These are phyloP conservation scores for Halocynthia aurantium DNA, from an alignment of 23 tunicate species.

Conservation along the genomic window DNA sequence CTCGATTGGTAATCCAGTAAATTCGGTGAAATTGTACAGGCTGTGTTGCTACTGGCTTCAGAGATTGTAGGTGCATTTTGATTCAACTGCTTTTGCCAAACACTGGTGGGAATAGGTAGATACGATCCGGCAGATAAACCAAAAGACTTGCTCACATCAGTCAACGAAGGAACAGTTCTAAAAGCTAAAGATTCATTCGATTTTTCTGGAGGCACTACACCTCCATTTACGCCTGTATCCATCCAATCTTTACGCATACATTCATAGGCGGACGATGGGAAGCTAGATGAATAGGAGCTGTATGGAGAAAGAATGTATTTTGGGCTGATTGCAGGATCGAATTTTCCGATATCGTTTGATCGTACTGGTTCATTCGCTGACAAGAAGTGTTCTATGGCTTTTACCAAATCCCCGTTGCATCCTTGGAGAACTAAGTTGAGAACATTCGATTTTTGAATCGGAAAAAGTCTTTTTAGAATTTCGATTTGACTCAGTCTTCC, in stretches of 20 bases:
- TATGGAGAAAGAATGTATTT: not conserved
- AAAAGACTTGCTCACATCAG: too few relatives aligned
- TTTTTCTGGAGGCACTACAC: not conserved
- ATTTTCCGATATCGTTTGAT: not conserved
- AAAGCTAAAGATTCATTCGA: too few relatives aligned
- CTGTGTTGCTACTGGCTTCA: not conserved
- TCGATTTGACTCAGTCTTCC: constrained; percentile 61
- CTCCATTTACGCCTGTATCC: not conserved
- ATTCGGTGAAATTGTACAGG: not conserved
- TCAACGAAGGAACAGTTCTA: too few relatives aligned
- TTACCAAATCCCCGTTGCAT: constrained; percentile 81
- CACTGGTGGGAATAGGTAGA: not conserved
- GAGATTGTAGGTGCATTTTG: not conserved
- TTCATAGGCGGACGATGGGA: not conserved
- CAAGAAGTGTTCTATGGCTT: constrained; percentile 92
- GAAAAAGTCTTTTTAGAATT: constrained; percentile 79
- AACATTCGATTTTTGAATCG: constrained; percentile 43
- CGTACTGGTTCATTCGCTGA: constrained; percentile 57
- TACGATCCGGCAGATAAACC: too few relatives aligned
- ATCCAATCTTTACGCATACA: not conserved
- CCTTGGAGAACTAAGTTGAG: constrained; percentile 84
- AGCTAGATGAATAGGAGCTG: not conserved
- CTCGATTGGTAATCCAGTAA: not conserved
- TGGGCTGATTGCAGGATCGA: not conserved
- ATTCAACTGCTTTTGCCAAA: not conserved